A percentile compares a stretch with the other conserved stretches of the same genome.
Evolutionary conservation across 2,113 vertebrate species (phyloP).

Genomic region (Sinosuthora webbiana): DNA sequence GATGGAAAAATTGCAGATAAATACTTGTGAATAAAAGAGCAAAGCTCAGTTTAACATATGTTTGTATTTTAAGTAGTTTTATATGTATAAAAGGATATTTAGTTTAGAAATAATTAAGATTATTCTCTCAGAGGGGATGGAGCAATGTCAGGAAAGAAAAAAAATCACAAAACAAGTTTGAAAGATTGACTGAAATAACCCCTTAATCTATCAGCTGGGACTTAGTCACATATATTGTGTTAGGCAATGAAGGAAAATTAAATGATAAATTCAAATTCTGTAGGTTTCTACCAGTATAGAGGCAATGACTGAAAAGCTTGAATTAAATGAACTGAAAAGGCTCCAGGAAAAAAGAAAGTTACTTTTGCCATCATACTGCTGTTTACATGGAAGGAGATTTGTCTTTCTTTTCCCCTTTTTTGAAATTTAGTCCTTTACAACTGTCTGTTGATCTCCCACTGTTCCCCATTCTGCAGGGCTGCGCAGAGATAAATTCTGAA

Average conservation of each 20-base stretch:
- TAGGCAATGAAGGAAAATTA: not conserved
- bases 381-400: not conserved
- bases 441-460: not conserved
- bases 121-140: not conserved
- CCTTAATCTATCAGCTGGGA: not conserved
- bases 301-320: not conserved
- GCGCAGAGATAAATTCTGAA: not conserved
- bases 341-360: not conserved
- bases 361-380: not conserved
- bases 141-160: not conserved
- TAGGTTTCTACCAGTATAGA: not conserved
- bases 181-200: not conserved
- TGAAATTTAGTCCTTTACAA: not conserved
- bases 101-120: not conserved
- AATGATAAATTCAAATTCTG: not conserved
- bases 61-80: not conserved
- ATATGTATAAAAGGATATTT: not conserved
- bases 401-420: not conserved
- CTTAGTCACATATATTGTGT: not conserved
- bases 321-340: not conserved
- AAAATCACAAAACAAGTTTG: not conserved
- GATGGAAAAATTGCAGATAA: constrained; percentile 1
- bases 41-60: constrained; percentile 20
- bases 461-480: not conserved
- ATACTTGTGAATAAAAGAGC: not conserved